Base-by-base conservation (phyloP, 2,888 invertebrate species). In the Epicampocera succincta region DNA sequence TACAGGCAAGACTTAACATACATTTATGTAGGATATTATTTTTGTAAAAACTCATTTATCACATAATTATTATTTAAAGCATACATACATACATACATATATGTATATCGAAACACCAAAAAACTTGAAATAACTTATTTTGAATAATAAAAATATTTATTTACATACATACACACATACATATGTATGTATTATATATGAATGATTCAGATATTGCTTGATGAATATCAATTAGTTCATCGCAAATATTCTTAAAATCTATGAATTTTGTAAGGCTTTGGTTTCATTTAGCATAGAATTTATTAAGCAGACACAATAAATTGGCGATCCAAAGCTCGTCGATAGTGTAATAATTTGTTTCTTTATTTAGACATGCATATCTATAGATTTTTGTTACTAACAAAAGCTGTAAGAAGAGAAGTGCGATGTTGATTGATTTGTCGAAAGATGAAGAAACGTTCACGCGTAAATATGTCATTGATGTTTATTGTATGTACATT, bases 1-100 rank as follows among this genome's bases (percentile, higher is more conserved):
- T 94, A 92, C 96, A 97, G 96, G 97, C 96, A 95, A 94, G 94
- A 84, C 78, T 84, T 76, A 65, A 73, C 61, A 76, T 48, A 74
- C 21, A 72, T 74, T 66, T 65, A 63, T 40, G 52, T 48, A 21
- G 29, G 60, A 19, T 81, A 44, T n/a, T 52, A 65, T 78, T 72
- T 79, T 21, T 83, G 80, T 83, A 76, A 56, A 79, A 50, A 40
- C 13, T 76, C 66, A 76, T 33, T 33, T 33, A 33, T 29, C 52
- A 63, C 61, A 63, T 54, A 68, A 73, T 73, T 48, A 61, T 68
- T 40, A 61, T 56, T 54, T 50, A 73, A 78, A 75, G 78, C 82
- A 82, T 74, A 75, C 46, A 54, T 50, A 77, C 60, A 54, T 29
- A 2, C 8, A 6, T 33, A 9, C 8, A 33, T 33, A 9, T 3